Evolutionary conservation across 2,888 invertebrate species (phyloP).

Genomic region (Hirtodrosophila cameraria): DNA sequence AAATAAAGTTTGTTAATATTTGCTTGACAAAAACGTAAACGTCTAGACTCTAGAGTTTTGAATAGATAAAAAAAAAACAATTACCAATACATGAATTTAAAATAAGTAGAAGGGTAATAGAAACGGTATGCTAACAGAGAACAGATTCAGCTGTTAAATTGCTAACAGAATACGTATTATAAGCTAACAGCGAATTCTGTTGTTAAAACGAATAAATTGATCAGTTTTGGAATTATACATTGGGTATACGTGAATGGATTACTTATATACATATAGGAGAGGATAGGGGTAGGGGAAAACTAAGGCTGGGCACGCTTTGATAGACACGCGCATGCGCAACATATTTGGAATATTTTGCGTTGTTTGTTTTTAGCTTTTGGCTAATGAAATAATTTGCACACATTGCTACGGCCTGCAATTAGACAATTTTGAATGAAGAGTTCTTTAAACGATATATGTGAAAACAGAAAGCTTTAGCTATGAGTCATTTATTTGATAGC

Average conservation of each 20-base stretch:
- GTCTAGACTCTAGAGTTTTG: too few species aligned
- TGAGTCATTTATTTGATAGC: conserved; percentile 15
- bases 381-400: conserved; percentile 71
- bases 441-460: background rate
- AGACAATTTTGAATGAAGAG: conserved; percentile 8
- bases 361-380: conserved; percentile 23
- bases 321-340: conserved; percentile 58
- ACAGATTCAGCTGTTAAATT: background rate
- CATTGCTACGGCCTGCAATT: conserved; percentile 31
- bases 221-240: conserved; percentile 7
- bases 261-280: conserved; percentile 5
- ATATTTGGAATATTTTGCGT: conserved; percentile 48
- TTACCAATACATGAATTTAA: too few species aligned
- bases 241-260: conserved; percentile 51
- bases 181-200: background rate
- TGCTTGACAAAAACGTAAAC: too few species aligned
- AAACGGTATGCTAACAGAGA: background rate
- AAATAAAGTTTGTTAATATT: too few species aligned
- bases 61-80: too few species aligned
- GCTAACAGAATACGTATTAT: too few species aligned
- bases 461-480: conserved; percentile 4
- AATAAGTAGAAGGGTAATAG: too few species aligned
- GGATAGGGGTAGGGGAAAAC: background rate
- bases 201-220: conserved; percentile 2
- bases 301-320: conserved; percentile 36